These are phyloP conservation scores for Chouioia cunea DNA, from an alignment of 2,888 invertebrate genomes.

Conservation along the genomic window DNA sequence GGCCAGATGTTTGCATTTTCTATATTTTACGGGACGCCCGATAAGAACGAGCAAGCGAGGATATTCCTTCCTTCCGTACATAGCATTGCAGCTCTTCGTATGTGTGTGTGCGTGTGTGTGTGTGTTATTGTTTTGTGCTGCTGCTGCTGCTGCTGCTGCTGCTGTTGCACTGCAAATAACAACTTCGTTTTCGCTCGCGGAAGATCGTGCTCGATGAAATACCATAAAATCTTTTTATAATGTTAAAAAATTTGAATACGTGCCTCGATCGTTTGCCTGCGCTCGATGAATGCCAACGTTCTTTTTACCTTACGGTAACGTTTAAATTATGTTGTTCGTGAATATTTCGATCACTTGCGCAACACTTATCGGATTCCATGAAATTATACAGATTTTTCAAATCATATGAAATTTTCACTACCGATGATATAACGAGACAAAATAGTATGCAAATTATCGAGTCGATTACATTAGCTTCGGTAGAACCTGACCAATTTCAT, in stretches of 20 bases:
- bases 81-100: too few relatives aligned
- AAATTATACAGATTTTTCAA: background rate
- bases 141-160: slow-evolving; percentile 4
- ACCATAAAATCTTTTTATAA: too few relatives aligned
- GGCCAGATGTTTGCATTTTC: slow-evolving; percentile 39
- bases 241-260: too few relatives aligned
- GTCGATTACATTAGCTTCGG: too few relatives aligned
- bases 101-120: background rate
- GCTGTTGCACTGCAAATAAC: too few relatives aligned
- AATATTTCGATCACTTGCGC: background rate
- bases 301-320: background rate
- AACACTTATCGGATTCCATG: background rate
- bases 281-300: background rate
- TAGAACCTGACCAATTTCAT: too few relatives aligned
- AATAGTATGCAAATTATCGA: too few relatives aligned
- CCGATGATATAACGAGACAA: too few relatives aligned
- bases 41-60: slow-evolving; percentile 10
- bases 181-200: too few relatives aligned
- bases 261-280: too few relatives aligned
- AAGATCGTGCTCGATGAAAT: too few relatives aligned
- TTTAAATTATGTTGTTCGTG: slow-evolving; percentile 5
- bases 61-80: slow-evolving; percentile 3
- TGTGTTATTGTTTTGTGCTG: slow-evolving; percentile 23
- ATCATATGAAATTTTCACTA: too few relatives aligned
- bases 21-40: slow-evolving; percentile 27